Evolutionary conservation across 2,888 invertebrate genomes (phyloP), one percentile per base, ranked within the genome.

Genomic region (Cotesia congregata): DNA sequence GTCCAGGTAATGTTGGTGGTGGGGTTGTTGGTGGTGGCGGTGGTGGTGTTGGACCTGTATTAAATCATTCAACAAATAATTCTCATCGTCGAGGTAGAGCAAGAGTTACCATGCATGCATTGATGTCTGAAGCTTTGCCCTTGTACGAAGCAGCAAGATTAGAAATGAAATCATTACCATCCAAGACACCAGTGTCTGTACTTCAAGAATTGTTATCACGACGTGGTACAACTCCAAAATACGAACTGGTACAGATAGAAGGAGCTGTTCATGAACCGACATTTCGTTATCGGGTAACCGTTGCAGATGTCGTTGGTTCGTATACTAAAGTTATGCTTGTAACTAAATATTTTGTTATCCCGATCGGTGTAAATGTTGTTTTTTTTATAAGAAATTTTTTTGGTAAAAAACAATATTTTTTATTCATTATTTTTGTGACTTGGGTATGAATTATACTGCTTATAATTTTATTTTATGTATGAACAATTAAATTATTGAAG

Each of bases 261-360:
- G 98, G 98, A 17, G 97, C 97, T 85, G 97, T 98, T 74, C 98
- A 98, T 90, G 98, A 98, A 87, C 98, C 98, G 7, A 97, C 97
- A 1, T 99, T 98, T 91, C 94, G 98, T 77, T 98, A 98, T 90
- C 91, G 98, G 20, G 97, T 98, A n/a, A 95, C 96, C 41, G 95
- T 96, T 81, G 95, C 95, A 81, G 96, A 96, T 88, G 92, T 94
- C 82, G 94, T 95, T 86, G 94, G 94, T 94, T 87, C 88, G 90
- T 87, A 79, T 71, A 71, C 41, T 65, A 5, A 12, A 9, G 17
- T 64, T 69, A 59, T 40, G 17, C 9, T 68, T 59, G 38, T 70
- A 65, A 65, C 41, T 41, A 9, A 50, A 50, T 50, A 12, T 50
- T 50, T 12, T 50, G 50, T 3, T 50, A 12, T 12, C 12, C 50